Conservation (phyloP, 2,113 vertebrate species). For the Phrynosoma blainvillii region DNA sequence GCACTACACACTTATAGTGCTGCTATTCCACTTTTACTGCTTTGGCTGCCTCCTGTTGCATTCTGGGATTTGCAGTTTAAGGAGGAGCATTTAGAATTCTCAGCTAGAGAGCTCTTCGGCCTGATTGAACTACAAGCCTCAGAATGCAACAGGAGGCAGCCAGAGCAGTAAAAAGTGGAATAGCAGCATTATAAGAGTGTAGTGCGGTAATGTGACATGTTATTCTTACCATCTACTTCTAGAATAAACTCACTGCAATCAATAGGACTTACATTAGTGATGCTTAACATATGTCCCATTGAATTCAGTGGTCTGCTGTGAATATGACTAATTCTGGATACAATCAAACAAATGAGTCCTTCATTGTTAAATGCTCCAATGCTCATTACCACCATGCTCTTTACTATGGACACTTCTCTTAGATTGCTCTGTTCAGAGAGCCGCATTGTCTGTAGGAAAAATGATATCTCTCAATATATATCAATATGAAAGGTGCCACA, state of each 20-base stretch:
- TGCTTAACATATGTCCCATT: neutral
- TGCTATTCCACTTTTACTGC: no score
- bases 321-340: neutral
- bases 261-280: neutral
- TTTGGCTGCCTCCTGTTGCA: no score
- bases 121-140: no score
- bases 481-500: neutral
- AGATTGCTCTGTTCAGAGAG: neutral
- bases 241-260: neutral
- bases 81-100: no score
- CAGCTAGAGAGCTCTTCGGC: no score
- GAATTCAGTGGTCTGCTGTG: neutral
- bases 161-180: no score
- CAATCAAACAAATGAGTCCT: constrained; percentile 49
- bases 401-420: constrained; percentile 39
- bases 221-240: neutral
- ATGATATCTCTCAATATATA: no score
- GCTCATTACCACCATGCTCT: constrained; percentile 37
- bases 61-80: no score
- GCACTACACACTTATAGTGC: no score
- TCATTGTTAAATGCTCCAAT: constrained; percentile 49
- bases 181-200: no score
- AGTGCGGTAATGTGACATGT: no score
- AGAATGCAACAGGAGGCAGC: no score
- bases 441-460: neutral